Conservation (phyloP, 2,888 invertebrate species). For the Alviniconcha strummeri region DNA sequence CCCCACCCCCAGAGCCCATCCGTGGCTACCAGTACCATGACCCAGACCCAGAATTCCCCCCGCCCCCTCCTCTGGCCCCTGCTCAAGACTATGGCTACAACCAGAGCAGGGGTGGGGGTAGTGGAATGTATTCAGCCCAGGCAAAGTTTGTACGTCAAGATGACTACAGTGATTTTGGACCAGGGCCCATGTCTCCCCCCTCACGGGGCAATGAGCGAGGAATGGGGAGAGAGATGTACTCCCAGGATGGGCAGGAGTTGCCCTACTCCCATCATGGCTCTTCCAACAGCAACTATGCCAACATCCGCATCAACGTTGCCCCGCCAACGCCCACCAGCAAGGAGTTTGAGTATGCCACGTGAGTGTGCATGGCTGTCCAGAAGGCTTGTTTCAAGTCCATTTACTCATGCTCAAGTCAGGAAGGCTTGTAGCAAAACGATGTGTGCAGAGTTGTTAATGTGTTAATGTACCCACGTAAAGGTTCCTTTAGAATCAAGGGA, state of each 20-base stretch:
- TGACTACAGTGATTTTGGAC: conserved; percentile 33
- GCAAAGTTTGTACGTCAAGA: conserved; percentile 33
- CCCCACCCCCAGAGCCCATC: conserved; percentile 53
- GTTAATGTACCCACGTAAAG: no score
- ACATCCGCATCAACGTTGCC: conserved; percentile 45
- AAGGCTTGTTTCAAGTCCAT: no score
- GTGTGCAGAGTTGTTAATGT: no score
- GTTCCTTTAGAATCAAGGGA: no score
- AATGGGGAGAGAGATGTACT: background rate
- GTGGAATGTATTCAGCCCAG: conserved; percentile 39
- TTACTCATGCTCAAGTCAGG: no score
- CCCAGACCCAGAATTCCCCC: conserved; percentile 58
- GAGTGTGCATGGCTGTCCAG: background rate
- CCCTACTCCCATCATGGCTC: conserved; percentile 41
- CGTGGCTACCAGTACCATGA: conserved; percentile 53
- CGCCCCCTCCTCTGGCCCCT: conserved; percentile 57
- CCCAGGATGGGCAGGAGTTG: conserved; percentile 38
- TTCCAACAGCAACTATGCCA: conserved; percentile 54
- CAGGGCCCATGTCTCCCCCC: conserved; percentile 31
- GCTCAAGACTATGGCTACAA: conserved; percentile 35
- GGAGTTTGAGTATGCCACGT: conserved; percentile 38
- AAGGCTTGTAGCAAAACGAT: no score
- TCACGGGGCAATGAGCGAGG: conserved; percentile 19
- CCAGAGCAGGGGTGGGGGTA: conserved; percentile 36
- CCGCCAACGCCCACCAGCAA: conserved; percentile 41